phyloP scores from a whole-genome alignment of 2,113 vertebrate genomes.

The Origma solitaria region DNA sequence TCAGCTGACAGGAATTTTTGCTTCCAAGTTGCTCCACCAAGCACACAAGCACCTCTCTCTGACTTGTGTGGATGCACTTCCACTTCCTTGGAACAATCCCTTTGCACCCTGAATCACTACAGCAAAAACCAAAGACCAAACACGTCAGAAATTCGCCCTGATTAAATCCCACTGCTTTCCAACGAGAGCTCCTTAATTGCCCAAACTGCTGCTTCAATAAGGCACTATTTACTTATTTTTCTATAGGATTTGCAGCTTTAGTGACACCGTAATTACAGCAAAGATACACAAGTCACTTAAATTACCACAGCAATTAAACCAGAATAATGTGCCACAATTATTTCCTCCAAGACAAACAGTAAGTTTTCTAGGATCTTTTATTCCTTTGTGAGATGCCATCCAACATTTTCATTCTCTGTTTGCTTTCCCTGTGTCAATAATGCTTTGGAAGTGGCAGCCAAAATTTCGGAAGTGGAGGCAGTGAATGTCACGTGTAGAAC shows the following conservation, averaged over 20 bases:
- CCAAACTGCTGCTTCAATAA: neutral
- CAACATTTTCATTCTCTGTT: neutral
- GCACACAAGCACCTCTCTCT: too few relatives aligned
- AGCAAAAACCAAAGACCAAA: neutral
- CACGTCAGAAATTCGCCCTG: neutral
- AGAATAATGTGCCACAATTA: neutral
- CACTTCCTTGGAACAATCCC: neutral
- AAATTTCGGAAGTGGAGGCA: neutral
- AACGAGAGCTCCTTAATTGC: neutral
- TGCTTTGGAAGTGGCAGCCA: neutral
- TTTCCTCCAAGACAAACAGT: neutral
- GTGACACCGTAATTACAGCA: constrained; percentile 32
- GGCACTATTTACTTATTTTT: neutral
- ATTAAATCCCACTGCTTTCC: neutral
- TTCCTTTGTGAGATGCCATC: neutral
- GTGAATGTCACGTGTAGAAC: accelerated
- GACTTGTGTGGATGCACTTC: neutral
- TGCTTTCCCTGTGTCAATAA: neutral
- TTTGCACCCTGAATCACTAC: neutral
- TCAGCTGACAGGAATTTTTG: neutral
- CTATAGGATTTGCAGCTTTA: constrained; percentile 4
- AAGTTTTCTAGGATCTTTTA: neutral
- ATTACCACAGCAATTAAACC: constrained; percentile 23
- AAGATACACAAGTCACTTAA: constrained; percentile 34
- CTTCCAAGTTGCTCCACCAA: accelerated